Percentiles rank a stretch among this genome's conserved stretches.
Conservation (phyloP, 2,888 invertebrate species). For the Limenitis camilla region DNA sequence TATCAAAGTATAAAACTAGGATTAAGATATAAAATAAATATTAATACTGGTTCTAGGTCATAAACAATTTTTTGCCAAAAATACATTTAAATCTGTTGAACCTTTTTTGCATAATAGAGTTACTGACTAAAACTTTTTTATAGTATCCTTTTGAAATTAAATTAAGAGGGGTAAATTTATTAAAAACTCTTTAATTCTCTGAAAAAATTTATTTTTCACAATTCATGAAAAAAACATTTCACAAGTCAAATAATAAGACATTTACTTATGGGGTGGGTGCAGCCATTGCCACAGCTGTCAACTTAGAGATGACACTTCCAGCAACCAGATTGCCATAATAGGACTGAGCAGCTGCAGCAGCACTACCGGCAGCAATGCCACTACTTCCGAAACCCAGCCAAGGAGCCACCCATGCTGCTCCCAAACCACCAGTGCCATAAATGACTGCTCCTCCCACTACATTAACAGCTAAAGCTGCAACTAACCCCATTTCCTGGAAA, state of each 20-base stretch:
- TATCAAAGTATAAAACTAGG: too few relatives aligned
- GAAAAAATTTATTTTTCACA: neutral
- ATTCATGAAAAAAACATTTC: constrained; percentile 4
- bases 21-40: too few relatives aligned
- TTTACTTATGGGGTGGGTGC: constrained; percentile 51
- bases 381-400: constrained; percentile 46
- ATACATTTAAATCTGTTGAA: too few relatives aligned
- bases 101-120: too few relatives aligned
- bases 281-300: constrained; percentile 54
- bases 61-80: too few relatives aligned
- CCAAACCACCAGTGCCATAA: constrained; percentile 46
- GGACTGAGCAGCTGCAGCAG: constrained; percentile 53
- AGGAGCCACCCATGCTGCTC: constrained; percentile 42
- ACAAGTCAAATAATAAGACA: neutral
- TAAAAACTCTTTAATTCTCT: too few relatives aligned
- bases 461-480: constrained; percentile 43
- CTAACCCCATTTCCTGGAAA: constrained; percentile 38
- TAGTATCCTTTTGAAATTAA: too few relatives aligned
- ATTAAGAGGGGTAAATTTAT: too few relatives aligned
- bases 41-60: too few relatives aligned
- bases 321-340: constrained; percentile 53
- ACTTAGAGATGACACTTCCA: constrained; percentile 48
- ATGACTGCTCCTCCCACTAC: constrained; percentile 42
- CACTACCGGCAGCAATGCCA: constrained; percentile 47
- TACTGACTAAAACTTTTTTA: too few relatives aligned